phyloP scores from a whole-genome alignment of 1,140 invertebrate genomes.

The Drosophila simulans region DNA sequence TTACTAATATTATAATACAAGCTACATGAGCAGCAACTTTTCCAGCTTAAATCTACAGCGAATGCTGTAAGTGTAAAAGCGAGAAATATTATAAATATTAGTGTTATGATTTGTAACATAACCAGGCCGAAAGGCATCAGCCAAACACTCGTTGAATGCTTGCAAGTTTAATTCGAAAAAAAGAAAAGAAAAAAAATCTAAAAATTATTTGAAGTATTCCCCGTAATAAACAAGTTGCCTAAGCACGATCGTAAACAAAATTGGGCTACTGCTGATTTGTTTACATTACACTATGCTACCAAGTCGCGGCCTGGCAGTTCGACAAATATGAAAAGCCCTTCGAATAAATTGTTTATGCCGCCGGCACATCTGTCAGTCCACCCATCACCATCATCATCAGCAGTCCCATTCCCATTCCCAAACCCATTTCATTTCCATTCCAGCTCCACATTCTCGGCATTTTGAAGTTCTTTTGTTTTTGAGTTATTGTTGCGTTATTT shows the following conservation, averaged over 20 bases:
- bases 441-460: conserved; percentile 25
- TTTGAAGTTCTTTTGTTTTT: conserved; percentile 62
- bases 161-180: conserved; percentile 13
- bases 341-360: conserved; percentile 68
- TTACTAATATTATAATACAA: no score
- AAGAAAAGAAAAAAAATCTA: conserved; percentile 6
- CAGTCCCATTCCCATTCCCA: conserved; percentile 1
- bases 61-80: no score
- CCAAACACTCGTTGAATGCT: not conserved
- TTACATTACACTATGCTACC: conserved; percentile 62
- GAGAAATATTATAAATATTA: conserved; percentile 5
- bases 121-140: not conserved
- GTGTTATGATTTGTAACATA: not conserved
- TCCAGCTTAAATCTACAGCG: not conserved
- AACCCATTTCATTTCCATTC: not conserved
- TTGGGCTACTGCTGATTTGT: conserved; percentile 50
- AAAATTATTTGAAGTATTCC: conserved; percentile 33
- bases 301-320: conserved; percentile 28
- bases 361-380: conserved; percentile 73
- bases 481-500: conserved; percentile 60
- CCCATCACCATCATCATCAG: conserved; percentile 59
- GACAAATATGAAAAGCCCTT: conserved; percentile 63
- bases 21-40: not conserved
- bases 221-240: conserved; percentile 45
- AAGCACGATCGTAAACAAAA: conserved; percentile 45